Evolutionary conservation across 2,113 vertebrate species (phyloP).

Genomic region (Orthochromis malagaraziensis): DNA sequence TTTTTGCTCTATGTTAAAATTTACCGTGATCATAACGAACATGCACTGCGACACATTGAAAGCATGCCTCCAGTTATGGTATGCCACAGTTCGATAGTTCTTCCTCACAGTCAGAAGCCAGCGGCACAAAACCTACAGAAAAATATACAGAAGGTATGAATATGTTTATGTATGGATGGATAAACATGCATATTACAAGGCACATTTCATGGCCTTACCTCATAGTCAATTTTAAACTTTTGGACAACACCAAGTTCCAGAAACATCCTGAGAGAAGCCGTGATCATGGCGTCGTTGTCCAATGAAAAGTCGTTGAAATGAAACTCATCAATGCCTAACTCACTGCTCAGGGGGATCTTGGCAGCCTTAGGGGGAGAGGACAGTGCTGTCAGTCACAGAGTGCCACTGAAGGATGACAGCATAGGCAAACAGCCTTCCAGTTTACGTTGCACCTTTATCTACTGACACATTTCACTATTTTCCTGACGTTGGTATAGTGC

Average conservation of each 20-base stretch:
- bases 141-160: neutral
- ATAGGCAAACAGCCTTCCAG: neutral
- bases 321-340: slow-evolving; percentile 75
- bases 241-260: slow-evolving; percentile 74
- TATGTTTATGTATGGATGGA: neutral
- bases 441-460: neutral
- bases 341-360: slow-evolving; percentile 73
- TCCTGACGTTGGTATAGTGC: neutral
- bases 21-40: slow-evolving; percentile 76
- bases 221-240: slow-evolving; percentile 79
- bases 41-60: slow-evolving; percentile 80
- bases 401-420: neutral
- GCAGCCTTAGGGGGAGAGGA: slow-evolving; percentile 61
- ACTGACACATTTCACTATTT: neutral
- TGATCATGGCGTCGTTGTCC: slow-evolving; percentile 78
- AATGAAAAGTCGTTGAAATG: slow-evolving; percentile 78
- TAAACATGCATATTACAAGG: neutral
- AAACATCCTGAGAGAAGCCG: slow-evolving; percentile 76
- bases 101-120: slow-evolving; percentile 79
- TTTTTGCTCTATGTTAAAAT: neutral
- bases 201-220: slow-evolving; percentile 39
- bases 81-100: slow-evolving; percentile 77
- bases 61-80: slow-evolving; percentile 79
- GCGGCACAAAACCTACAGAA: slow-evolving; percentile 71
- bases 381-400: slow-evolving; percentile 24